Conservation (phyloP, 2,888 invertebrate genomes). For the Drosophila acutilabella region DNA sequence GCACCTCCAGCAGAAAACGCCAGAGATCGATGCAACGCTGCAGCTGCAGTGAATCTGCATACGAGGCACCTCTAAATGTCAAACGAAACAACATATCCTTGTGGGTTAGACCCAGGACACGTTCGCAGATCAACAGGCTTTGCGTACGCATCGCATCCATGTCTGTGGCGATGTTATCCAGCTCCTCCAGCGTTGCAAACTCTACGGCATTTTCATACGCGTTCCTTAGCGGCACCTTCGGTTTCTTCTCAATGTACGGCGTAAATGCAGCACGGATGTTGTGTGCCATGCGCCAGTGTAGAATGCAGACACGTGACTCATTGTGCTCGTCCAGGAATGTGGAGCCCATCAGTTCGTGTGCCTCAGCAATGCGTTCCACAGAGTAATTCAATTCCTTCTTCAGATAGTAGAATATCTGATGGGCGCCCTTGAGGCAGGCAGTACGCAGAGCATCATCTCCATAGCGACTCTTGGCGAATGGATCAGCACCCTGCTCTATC, state of each 20-base stretch:
- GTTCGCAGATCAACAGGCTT: constrained; percentile 93
- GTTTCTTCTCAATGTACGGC: constrained; percentile 81
- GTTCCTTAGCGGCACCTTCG: constrained; percentile 86
- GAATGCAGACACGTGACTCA: constrained; percentile 89
- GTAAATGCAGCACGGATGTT: constrained; percentile 86
- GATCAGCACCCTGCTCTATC: constrained; percentile 92
- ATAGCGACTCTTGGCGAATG: constrained; percentile 90
- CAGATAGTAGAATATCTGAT: constrained; percentile 90
- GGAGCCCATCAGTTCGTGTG: constrained; percentile 93
- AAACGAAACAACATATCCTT: constrained; percentile 94
- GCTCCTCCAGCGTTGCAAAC: constrained; percentile 90
- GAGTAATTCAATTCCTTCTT: constrained; percentile 88
- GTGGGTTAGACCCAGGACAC: constrained; percentile 94
- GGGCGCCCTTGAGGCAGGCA: constrained; percentile 92
- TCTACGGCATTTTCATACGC: constrained; percentile 90
- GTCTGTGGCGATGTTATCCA: constrained; percentile 91
- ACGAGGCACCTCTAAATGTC: constrained; percentile 90
- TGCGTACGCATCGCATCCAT: constrained; percentile 94
- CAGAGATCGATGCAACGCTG: constrained; percentile 95
- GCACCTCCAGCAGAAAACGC: constrained; percentile 92
- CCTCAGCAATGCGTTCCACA: constrained; percentile 91
- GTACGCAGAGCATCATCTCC: constrained; percentile 96
- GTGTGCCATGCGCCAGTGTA: constrained; percentile 93
- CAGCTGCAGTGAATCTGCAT: constrained; percentile 90
- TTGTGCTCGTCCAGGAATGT: constrained; percentile 95